These are phyloP conservation scores for Prolemur simus DNA, from an alignment of 2,113 vertebrate species.

Conservation along the genomic window DNA sequence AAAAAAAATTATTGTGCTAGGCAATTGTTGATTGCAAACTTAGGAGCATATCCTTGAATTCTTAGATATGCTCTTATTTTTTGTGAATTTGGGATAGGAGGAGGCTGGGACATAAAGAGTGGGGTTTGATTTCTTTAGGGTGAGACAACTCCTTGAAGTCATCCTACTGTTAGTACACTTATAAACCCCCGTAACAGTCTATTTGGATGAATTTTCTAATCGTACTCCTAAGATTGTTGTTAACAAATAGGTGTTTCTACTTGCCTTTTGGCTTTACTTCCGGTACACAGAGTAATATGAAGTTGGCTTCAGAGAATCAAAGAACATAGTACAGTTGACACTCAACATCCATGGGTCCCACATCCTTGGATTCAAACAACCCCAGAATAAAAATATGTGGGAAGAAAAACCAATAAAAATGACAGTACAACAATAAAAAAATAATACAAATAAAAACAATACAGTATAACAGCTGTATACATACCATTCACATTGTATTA, in stretches of 20 bases:
- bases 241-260: background rate
- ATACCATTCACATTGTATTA: background rate
- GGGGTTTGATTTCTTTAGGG: background rate
- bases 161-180: background rate
- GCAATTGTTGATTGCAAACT: background rate
- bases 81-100: background rate
- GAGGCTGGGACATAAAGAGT: background rate
- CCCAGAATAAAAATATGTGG: background rate
- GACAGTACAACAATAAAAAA: background rate
- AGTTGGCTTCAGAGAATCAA: background rate
- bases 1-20: background rate
- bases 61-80: background rate
- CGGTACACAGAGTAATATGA: background rate
- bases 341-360: background rate
- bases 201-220: constrained; percentile 15
- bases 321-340: background rate
- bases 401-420: background rate
- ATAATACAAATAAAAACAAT: background rate
- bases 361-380: background rate
- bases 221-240: background rate
- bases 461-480: background rate
- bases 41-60: background rate
- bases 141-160: background rate
- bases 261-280: background rate
- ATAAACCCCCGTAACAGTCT: background rate